These are phyloP conservation scores for Xanthorhoe designata DNA, from an alignment of 2,888 invertebrate genomes.

Conservation along the genomic window DNA sequence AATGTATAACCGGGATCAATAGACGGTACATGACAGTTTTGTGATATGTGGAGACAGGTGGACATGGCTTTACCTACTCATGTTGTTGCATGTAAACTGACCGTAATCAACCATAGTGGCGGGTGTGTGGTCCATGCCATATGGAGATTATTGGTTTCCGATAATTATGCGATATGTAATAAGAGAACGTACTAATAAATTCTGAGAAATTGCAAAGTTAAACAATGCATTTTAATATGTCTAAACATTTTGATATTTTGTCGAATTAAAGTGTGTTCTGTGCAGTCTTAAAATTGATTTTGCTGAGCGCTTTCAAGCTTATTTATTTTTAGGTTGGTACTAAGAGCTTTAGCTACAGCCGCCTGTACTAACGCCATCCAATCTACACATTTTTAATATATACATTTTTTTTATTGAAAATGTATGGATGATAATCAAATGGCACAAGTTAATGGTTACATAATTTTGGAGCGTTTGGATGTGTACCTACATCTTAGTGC, in stretches of 20 bases:
- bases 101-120: not conserved
- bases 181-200: not conserved
- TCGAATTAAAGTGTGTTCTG: no score
- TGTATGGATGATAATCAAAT: no score
- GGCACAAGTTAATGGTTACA: no score
- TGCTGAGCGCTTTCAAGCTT: no score
- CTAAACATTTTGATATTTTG: not conserved
- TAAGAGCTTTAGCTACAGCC: no score
- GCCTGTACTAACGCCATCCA: no score
- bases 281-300: no score
- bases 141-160: not conserved
- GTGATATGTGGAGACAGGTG: slow-evolving; percentile 1
- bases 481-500: no score
- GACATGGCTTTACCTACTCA: not conserved
- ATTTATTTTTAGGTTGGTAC: no score
- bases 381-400: no score
- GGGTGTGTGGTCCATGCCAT: not conserved
- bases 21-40: not conserved
- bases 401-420: no score
- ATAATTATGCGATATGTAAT: not conserved
- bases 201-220: not conserved
- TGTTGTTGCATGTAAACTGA: slow-evolving; percentile 1
- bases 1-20: not conserved
- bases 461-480: no score
- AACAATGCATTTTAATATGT: not conserved